Conservation (phyloP, 37 sponge, comb jelly and placozoan species). For the Trichoplax adhaerens region DNA sequence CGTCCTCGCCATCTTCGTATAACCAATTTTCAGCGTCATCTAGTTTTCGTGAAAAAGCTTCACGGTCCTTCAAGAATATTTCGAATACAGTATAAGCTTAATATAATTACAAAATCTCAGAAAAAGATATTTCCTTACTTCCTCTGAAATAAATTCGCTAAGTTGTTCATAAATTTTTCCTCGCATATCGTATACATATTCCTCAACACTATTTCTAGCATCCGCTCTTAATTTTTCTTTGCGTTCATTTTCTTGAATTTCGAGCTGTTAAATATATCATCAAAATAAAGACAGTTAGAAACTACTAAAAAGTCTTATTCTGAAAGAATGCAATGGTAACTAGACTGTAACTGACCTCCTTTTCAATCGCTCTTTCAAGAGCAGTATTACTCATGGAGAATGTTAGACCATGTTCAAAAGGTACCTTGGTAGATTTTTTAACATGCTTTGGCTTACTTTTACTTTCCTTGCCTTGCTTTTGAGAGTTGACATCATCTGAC, state of each 20-base stretch:
- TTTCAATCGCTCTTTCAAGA: constrained; percentile 36
- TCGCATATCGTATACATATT: constrained; percentile 90
- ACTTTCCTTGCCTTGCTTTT: constrained; percentile 41
- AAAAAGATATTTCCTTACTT: constrained; percentile 18
- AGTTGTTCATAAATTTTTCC: constrained; percentile 43
- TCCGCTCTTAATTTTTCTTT: constrained; percentile 7
- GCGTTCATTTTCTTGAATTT: too few relatives aligned
- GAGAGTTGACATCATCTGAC: constrained; percentile 1
- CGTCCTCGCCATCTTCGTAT: constrained; percentile 92
- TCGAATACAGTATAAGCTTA: not conserved
- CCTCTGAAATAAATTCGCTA: constrained; percentile 48
- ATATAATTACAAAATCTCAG: constrained; percentile 1
- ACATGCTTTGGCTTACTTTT: constrained; percentile 17
- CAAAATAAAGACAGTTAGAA: not conserved
- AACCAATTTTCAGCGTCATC: constrained; percentile 84
- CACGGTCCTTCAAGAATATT: constrained; percentile 17
- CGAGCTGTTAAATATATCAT: constrained; percentile 14
- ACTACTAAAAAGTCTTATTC: not conserved
- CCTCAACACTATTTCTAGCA: constrained; percentile 83
- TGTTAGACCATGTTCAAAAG: constrained; percentile 20
- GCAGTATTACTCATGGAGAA: constrained; percentile 6
- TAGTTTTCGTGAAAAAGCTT: constrained; percentile 26
- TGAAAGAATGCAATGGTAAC: not conserved
- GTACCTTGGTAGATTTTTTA: constrained; percentile 36
- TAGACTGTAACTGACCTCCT: constrained; percentile 31